Percentiles rank a stretch among this genome's conserved stretches.
phyloP scores from a whole-genome alignment of 1,140 invertebrate genomes.

The Drosophila guanche region DNA sequence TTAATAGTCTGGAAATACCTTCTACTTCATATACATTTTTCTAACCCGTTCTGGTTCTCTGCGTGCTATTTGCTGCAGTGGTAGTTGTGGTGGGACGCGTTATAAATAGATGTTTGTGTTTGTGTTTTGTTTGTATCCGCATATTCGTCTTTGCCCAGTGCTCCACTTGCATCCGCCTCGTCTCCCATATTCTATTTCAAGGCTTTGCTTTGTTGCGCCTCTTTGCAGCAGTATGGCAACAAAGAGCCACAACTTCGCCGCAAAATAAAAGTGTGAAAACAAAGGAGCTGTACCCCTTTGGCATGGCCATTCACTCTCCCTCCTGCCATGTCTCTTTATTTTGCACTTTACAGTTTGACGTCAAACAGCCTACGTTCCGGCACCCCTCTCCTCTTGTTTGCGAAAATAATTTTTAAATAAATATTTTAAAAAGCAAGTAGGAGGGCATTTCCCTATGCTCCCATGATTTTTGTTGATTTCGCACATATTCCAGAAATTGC shows the following conservation, averaged over 20 bases:
- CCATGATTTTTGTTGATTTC: constrained; percentile 1
- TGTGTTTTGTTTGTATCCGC: constrained; percentile 39
- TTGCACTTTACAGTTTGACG: constrained; percentile 69
- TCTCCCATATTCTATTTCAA: constrained; percentile 58
- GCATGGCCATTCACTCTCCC: constrained; percentile 35
- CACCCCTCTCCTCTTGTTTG: constrained; percentile 35
- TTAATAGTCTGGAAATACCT: too few relatives aligned
- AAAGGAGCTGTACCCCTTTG: constrained; percentile 27
- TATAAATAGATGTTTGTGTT: constrained; percentile 26
- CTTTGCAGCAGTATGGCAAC: constrained; percentile 49
- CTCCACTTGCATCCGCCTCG: constrained; percentile 40
- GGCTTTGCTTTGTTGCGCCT: constrained; percentile 64
- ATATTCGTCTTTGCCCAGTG: constrained; percentile 31
- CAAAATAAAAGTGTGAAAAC: constrained; percentile 32
- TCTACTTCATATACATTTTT: too few relatives aligned
- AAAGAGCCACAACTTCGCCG: constrained; percentile 66
- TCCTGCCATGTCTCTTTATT: constrained; percentile 55
- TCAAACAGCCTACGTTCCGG: constrained; percentile 51
- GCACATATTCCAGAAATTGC: constrained; percentile 70
- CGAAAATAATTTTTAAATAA: constrained; percentile 58
- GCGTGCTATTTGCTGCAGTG: constrained; percentile 12
- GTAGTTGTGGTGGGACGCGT: constrained; percentile 17
- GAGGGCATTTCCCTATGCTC: constrained; percentile 70
- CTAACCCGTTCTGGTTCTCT: constrained; percentile 39
- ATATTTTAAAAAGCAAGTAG: constrained; percentile 48